Evolutionary conservation across 1,140 invertebrate species (phyloP).

Genomic region (Cydia strobilella): DNA sequence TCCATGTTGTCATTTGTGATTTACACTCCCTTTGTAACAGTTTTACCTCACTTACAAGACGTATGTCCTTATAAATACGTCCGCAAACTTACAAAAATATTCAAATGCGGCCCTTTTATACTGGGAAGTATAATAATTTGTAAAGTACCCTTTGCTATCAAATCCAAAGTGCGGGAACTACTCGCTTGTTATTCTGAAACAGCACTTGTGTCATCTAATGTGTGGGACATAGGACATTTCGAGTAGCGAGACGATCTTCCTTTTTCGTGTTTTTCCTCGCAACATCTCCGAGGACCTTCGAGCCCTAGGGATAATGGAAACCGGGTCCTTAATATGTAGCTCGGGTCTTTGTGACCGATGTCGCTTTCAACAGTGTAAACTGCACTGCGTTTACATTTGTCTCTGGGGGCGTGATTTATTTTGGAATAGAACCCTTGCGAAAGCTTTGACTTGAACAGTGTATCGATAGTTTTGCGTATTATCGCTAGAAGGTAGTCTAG

Average conservation of each 20-base stretch:
- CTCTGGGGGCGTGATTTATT: constrained; percentile 4
- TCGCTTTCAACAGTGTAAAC: constrained; percentile 19
- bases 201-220: neutral
- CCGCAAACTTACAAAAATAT: constrained; percentile 26
- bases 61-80: constrained; percentile 13
- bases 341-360: constrained; percentile 33
- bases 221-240: neutral
- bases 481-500: no score
- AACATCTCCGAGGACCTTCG: constrained; percentile 55
- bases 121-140: constrained; percentile 31
- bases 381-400: constrained; percentile 20
- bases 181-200: neutral
- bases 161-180: constrained; percentile 43
- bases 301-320: constrained; percentile 63
- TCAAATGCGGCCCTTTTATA: constrained; percentile 29
- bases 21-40: constrained; percentile 4
- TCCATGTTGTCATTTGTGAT: constrained; percentile 36
- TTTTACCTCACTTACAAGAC: neutral
- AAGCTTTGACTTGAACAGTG: neutral
- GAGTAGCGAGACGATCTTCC: constrained; percentile 30
- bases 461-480: neutral
- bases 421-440: neutral
- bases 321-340: constrained; percentile 55
- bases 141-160: constrained; percentile 47
- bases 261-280: constrained; percentile 58